Percentiles rank a stretch among this genome's conserved stretches.
phyloP scores from a whole-genome alignment of 2,113 vertebrate genomes.

The Gallinago jamesoni region DNA sequence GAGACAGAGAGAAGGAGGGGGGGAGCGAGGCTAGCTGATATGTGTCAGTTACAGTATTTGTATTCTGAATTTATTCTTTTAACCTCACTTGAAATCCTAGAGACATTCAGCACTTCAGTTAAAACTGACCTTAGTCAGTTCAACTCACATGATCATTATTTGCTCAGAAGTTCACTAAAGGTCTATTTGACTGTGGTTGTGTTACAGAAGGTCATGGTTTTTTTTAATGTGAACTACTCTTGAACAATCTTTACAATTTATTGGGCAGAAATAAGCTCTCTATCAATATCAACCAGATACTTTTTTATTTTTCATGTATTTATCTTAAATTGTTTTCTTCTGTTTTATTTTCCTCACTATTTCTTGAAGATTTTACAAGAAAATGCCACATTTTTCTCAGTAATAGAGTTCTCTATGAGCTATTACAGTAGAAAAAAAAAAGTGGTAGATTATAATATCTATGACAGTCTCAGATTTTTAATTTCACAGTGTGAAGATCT shows the following conservation, averaged over 20 bases:
- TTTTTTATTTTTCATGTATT: neutral
- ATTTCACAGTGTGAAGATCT: neutral
- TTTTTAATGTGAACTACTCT: neutral
- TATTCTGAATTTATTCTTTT: neutral
- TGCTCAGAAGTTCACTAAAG: constrained; percentile 33
- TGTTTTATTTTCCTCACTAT: neutral
- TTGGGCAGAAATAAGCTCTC: neutral
- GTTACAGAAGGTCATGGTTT: neutral
- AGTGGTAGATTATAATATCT: neutral
- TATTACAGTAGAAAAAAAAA: neutral
- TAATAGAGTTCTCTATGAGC: neutral
- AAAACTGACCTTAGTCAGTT: constrained; percentile 21
- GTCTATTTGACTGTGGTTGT: neutral
- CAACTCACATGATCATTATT: constrained; percentile 27
- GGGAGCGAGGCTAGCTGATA: neutral
- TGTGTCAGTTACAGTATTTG: no score
- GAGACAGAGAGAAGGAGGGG: neutral
- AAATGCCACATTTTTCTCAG: neutral
- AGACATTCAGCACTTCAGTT: neutral
- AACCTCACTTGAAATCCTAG: neutral
- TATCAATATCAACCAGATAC: neutral
- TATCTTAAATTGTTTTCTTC: neutral
- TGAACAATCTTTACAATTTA: neutral
- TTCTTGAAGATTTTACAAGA: neutral
- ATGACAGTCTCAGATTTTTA: neutral